Evolutionary conservation across 2,113 vertebrate species (phyloP).

Genomic region (Chauna torquata): DNA sequence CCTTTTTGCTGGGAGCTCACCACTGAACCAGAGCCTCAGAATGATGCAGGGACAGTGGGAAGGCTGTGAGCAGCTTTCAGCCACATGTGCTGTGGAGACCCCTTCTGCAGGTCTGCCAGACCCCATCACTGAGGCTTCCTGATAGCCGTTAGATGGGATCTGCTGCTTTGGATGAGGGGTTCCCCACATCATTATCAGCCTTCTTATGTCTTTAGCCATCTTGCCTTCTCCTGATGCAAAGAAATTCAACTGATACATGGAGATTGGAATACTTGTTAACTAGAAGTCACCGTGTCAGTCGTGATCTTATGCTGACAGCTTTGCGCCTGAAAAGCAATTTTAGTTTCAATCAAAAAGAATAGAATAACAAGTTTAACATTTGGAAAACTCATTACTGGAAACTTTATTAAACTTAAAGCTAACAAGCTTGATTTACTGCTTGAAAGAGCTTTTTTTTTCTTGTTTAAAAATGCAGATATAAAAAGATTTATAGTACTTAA

Average conservation of each 20-base stretch:
- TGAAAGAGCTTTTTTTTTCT: neutral
- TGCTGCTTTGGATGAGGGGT: accelerated
- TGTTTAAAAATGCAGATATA: constrained; percentile 9
- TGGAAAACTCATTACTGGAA: constrained; percentile 57
- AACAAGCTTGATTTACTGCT: constrained; percentile 46
- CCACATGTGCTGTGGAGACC: neutral
- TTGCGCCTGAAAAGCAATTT: constrained; percentile 22
- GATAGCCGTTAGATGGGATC: neutral
- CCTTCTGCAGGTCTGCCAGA: neutral
- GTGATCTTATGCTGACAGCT: neutral
- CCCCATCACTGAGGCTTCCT: neutral
- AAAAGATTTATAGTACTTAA: neutral
- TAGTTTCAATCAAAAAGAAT: constrained; percentile 35
- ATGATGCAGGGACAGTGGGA: accelerated
- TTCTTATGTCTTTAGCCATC: accelerated
- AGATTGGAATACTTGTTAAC: accelerated
- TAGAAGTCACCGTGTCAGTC: neutral
- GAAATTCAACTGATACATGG: accelerated
- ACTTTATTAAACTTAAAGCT: constrained; percentile 48
- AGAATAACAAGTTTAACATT: constrained; percentile 57
- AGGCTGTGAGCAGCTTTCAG: neutral
- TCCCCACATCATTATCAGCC: accelerated
- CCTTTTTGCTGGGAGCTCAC: too few relatives aligned
- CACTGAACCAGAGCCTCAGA: accelerated
- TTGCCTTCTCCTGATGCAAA: neutral